These are phyloP conservation scores for Tinamus guttatus DNA, from an alignment of 2,113 vertebrate species.

Conservation along the genomic window DNA sequence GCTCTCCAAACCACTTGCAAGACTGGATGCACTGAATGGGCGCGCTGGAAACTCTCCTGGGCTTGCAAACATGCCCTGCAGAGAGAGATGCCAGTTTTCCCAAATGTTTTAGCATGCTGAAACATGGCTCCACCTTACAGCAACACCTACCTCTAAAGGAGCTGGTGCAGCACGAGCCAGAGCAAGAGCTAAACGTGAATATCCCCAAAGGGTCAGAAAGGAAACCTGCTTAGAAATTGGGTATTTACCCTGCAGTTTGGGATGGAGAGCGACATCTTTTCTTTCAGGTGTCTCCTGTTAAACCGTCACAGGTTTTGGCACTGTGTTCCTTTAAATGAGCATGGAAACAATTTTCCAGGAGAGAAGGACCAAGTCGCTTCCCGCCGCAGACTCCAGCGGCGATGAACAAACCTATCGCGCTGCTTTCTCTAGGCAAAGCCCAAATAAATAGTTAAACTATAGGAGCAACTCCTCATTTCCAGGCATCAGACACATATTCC, in stretches of 20 bases:
- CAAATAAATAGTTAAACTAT: constrained; percentile 1
- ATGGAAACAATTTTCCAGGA: constrained; percentile 27
- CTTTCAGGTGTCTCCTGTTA: constrained; percentile 23
- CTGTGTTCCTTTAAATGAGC: neutral
- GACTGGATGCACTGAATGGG: fast-evolving
- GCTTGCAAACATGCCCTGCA: neutral
- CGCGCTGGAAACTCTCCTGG: neutral
- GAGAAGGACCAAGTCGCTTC: neutral
- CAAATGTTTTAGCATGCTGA: fast-evolving
- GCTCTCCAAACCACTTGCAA: neutral
- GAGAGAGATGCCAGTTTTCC: neutral
- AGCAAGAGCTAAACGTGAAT: neutral
- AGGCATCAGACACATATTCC: neutral
- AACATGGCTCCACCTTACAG: neutral
- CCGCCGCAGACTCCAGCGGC: neutral
- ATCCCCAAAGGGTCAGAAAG: neutral
- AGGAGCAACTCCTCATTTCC: neutral
- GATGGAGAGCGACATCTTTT: neutral
- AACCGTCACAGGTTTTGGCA: constrained; percentile 22
- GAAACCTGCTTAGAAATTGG: neutral
- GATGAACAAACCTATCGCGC: neutral
- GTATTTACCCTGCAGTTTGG: neutral
- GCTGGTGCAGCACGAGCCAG: neutral
- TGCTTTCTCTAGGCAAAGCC: neutral
- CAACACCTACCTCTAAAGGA: neutral